These are phyloP conservation scores for Rhinopomastus cyanomelas DNA, from an alignment of 2,113 vertebrate genomes.

Conservation along the genomic window DNA sequence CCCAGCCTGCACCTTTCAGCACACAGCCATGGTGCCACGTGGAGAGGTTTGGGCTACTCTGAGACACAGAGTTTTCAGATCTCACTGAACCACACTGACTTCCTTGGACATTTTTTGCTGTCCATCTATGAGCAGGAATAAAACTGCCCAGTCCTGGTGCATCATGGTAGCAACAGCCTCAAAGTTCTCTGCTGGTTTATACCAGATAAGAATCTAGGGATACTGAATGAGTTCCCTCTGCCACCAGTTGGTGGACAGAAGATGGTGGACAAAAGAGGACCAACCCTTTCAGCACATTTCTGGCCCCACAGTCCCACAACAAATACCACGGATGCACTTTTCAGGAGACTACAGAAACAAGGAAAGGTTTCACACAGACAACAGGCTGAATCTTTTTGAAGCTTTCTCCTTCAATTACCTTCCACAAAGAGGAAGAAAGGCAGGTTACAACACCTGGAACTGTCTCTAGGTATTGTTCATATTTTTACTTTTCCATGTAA, in stretches of 20 bases:
- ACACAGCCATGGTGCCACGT: fast-evolving
- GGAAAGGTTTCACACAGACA: background rate
- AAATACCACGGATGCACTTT: background rate
- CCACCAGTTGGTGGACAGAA: too few relatives aligned
- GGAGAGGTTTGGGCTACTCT: background rate
- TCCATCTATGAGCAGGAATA: background rate
- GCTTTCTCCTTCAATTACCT: background rate
- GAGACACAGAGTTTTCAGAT: fast-evolving
- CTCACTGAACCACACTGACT: background rate
- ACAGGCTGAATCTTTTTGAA: background rate
- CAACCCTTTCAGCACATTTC: background rate
- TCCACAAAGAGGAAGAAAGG: background rate
- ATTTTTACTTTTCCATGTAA: background rate
- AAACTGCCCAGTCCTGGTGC: background rate
- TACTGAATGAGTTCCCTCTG: background rate
- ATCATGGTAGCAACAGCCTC: background rate
- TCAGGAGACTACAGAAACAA: background rate
- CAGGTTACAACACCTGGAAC: background rate
- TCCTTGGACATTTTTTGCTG: background rate
- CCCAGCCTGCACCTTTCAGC: background rate
- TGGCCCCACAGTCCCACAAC: background rate
- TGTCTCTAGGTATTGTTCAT: background rate
- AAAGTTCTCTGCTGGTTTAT: background rate
- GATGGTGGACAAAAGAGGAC: background rate
- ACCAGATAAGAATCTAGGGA: background rate